Percentiles rank a stretch among this genome's conserved stretches.
Conservation (phyloP, 2,797 vertebrate genomes). For the Sebastes hubbsi region DNA sequence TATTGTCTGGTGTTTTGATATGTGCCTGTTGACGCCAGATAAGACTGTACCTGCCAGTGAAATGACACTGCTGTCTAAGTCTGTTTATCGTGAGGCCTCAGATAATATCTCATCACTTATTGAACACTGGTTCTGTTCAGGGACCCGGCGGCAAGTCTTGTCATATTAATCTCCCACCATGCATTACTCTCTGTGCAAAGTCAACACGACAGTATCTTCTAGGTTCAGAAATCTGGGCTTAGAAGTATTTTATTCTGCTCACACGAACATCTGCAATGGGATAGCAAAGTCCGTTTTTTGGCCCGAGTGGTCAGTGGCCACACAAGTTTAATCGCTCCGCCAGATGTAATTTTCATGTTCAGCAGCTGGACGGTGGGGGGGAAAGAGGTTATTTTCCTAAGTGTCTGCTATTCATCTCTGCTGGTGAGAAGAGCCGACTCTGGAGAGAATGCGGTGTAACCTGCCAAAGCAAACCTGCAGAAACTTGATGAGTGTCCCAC, state of each 20-base stretch:
- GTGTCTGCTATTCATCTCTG: constrained; percentile 64
- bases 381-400: constrained; percentile 57
- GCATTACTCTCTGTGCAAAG: constrained; percentile 11
- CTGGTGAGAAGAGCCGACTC: constrained; percentile 23
- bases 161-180: constrained; percentile 43
- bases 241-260: background rate
- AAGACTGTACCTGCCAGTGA: constrained; percentile 49
- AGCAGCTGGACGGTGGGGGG: constrained; percentile 25
- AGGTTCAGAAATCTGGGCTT: background rate
- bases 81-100: constrained; percentile 43
- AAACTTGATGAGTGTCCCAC: constrained; percentile 62
- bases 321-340: constrained; percentile 54
- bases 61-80: constrained; percentile 21
- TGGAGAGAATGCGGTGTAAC: constrained; percentile 48
- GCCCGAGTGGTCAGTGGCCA: constrained; percentile 43
- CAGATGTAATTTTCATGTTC: constrained; percentile 68
- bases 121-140: constrained; percentile 32
- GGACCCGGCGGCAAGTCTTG: constrained; percentile 25
- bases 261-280: constrained; percentile 1
- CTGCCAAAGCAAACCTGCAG: constrained; percentile 72
- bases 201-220: constrained; percentile 10
- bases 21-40: constrained; percentile 49
- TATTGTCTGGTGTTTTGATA: constrained; percentile 33
- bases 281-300: background rate
- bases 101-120: constrained; percentile 44